Evolutionary conservation across 1,140 invertebrate genomes (phyloP).

Genomic region (Globodera ellingtonae): DNA sequence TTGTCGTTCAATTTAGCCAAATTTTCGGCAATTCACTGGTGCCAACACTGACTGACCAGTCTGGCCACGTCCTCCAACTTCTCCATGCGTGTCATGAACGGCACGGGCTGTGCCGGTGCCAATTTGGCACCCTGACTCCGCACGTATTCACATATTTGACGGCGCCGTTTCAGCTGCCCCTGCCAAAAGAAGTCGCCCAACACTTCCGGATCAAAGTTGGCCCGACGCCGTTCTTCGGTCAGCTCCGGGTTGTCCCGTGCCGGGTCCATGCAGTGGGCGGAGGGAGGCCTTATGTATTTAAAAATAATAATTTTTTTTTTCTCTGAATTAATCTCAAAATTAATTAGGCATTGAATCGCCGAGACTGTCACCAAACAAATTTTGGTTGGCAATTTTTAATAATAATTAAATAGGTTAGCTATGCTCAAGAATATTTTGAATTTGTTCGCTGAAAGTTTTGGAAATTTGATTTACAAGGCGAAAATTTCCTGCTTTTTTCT

Average conservation of each 20-base stretch:
- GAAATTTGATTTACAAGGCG: too few relatives aligned
- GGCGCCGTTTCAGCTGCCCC: conserved; percentile 62
- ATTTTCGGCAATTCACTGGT: neutral
- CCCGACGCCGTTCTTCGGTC: conserved; percentile 40
- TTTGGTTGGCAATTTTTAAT: too few relatives aligned
- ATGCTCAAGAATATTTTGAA: too few relatives aligned
- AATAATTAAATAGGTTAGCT: too few relatives aligned
- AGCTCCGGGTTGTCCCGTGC: conserved; percentile 53
- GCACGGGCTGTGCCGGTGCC: conserved; percentile 73
- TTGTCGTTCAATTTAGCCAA: too few relatives aligned
- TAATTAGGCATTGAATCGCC: too few relatives aligned
- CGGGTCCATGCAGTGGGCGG: conserved; percentile 31
- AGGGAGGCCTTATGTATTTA: too few relatives aligned
- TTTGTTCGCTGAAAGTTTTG: too few relatives aligned
- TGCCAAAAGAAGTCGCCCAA: conserved; percentile 80
- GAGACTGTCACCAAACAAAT: too few relatives aligned
- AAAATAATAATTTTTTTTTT: too few relatives aligned
- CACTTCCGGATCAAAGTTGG: conserved; percentile 70
- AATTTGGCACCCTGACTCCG: conserved; percentile 66
- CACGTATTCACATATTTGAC: conserved; percentile 44
- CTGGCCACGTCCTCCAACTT: conserved; percentile 79
- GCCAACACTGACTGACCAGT: conserved; percentile 23
- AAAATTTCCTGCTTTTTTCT: too few relatives aligned
- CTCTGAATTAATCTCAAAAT: too few relatives aligned
- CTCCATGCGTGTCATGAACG: conserved; percentile 81